phyloP scores from a whole-genome alignment of 2,113 vertebrate species.

The Brevimyrus niger region DNA sequence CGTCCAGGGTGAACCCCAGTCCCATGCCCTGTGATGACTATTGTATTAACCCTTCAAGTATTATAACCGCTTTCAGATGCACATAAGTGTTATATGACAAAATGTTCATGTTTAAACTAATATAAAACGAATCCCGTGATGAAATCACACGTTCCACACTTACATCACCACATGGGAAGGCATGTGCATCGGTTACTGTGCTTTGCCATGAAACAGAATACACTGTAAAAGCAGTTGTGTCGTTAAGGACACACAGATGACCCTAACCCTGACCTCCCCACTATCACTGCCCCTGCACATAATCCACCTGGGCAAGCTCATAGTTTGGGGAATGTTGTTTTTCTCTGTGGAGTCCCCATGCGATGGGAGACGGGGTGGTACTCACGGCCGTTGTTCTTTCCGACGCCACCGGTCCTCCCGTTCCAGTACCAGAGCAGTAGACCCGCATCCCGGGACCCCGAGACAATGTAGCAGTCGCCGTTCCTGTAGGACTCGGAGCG shows the following conservation, averaged over 20 bases:
- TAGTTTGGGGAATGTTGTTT: neutral
- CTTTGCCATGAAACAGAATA: neutral
- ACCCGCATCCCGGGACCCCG: constrained; percentile 90
- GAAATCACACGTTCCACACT: neutral
- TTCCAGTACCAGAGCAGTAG: constrained; percentile 98
- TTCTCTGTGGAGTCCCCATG: neutral
- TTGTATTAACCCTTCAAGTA: neutral
- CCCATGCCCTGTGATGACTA: neutral
- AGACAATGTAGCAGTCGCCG: constrained; percentile 92
- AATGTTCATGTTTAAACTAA: neutral
- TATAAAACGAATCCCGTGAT: neutral
- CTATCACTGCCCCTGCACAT: neutral
- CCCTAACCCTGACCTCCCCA: neutral
- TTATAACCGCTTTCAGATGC: neutral
- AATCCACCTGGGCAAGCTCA: neutral
- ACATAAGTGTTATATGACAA: neutral
- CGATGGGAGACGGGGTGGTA: neutral
- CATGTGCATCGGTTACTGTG: neutral
- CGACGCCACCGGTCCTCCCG: constrained; percentile 79
- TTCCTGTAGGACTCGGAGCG: constrained; percentile 93
- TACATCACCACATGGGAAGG: neutral
- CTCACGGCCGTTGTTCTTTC: constrained; percentile 80
- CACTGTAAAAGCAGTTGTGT: neutral
- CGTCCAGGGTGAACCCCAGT: no score
- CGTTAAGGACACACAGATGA: neutral